A percentile compares a stretch with the other conserved stretches of the same genome.
Evolutionary conservation across 37 sponge, comb jelly and placozoan species (phyloP).

Genomic region (Dysidea cf. avara): DNA sequence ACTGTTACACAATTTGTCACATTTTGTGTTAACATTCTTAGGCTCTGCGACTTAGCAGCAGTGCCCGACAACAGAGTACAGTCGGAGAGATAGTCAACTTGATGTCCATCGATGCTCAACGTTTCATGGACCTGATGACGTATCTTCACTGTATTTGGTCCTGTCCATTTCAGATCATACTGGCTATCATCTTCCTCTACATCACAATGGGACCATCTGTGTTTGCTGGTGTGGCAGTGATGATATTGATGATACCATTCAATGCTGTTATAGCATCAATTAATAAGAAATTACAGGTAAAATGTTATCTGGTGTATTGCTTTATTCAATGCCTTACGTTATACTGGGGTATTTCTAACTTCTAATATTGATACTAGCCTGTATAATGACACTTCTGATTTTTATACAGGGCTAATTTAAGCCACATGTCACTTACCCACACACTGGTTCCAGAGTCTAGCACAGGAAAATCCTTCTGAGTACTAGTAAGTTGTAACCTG

Average conservation of each 20-base stretch:
- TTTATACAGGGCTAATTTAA: background rate
- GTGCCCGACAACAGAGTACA: constrained; percentile 67
- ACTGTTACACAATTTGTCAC: no score
- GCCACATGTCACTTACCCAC: no score
- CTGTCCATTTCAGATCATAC: constrained; percentile 83
- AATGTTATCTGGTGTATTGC: background rate
- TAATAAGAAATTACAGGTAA: constrained; percentile 58
- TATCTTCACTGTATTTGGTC: constrained; percentile 93
- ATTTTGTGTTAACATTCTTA: no score
- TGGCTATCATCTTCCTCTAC: constrained; percentile 85
- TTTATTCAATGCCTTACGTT: no score
- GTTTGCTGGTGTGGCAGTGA: constrained; percentile 88
- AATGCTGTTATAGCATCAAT: constrained; percentile 66
- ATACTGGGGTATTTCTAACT: no score
- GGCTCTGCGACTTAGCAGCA: constrained; percentile 81
- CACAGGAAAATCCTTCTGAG: no score
- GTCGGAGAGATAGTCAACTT: constrained; percentile 97
- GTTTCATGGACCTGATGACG: constrained; percentile 86
- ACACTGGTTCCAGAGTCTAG: no score
- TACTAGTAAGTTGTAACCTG: no score
- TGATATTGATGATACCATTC: constrained; percentile 87
- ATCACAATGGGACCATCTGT: constrained; percentile 79
- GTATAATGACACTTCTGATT: no score
- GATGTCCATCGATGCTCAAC: constrained; percentile 98
- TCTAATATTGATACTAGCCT: no score